These are phyloP conservation scores for Danaus plexippus DNA, from an alignment of 1,140 invertebrate species.

Conservation along the genomic window DNA sequence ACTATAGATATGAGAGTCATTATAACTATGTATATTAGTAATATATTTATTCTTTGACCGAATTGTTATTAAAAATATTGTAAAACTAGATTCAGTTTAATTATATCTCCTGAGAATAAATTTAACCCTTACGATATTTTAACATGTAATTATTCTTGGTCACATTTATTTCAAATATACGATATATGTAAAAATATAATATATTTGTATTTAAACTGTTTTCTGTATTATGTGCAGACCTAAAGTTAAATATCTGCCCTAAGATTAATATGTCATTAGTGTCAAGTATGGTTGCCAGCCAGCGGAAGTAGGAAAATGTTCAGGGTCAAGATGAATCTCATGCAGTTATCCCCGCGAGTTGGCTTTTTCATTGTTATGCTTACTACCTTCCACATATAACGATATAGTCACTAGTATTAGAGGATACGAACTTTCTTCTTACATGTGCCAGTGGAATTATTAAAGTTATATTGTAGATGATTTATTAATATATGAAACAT, in stretches of 20 bases:
- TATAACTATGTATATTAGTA: too few relatives aligned
- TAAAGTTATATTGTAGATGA: conserved; percentile 1
- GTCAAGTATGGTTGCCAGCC: conserved; percentile 11
- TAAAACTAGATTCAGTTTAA: too few relatives aligned
- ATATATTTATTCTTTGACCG: too few relatives aligned
- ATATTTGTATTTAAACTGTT: too few relatives aligned
- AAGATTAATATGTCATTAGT: conserved; percentile 19
- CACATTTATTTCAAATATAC: too few relatives aligned
- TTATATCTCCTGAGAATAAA: too few relatives aligned
- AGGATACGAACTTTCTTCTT: background rate
- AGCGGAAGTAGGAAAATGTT: conserved; percentile 26
- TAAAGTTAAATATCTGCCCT: conserved; percentile 4
- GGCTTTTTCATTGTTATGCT: conserved; percentile 17
- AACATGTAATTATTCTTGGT: too few relatives aligned
- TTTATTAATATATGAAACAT: background rate
- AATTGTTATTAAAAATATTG: too few relatives aligned
- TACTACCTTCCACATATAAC: conserved; percentile 5
- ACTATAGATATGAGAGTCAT: too few relatives aligned
- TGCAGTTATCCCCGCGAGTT: conserved; percentile 13
- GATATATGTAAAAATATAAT: too few relatives aligned
- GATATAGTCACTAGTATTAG: background rate
- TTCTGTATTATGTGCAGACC: too few relatives aligned
- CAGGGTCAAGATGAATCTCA: conserved; percentile 23
- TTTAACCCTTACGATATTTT: too few relatives aligned
- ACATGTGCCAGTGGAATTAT: conserved; percentile 3